Evolutionary conservation across 2,888 invertebrate species (phyloP), one percentile per base, ranked within the genome.

Genomic region (Germaria angustata): DNA sequence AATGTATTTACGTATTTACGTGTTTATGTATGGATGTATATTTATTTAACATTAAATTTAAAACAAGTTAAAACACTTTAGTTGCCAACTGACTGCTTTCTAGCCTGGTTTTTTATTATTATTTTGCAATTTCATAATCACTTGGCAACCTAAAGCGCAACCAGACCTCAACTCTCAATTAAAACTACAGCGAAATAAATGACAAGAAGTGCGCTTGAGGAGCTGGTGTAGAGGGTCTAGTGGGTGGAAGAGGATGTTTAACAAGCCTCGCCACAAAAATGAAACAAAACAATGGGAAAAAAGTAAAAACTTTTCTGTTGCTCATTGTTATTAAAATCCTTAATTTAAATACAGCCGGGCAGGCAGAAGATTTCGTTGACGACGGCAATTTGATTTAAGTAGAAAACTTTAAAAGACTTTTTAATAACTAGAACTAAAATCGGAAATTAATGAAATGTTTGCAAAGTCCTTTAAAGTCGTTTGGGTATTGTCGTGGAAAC

Each of bases 221-320:
- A 11, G 5, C 20, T 13, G 53, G 13, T 3, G 41, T 2, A 9
- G 61, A 0, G 6, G 34, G n/a, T n/a, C n/a, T n/a, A n/a, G n/a
- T n/a, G 2, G 13, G 49, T 4, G 22, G 49, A 22, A 13, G 2
- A n/a, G 17, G 11, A 20, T 28, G 20, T n/a, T n/a, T 51, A 66
- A 36, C 2, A 57, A 44, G 57, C 34, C 69, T 57, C 44, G 44
- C 46, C 17, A 39, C 57, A 57, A 34, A 69, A 69, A 34, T 57
- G 17, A 69, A 69, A 69, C 32, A 69, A 57, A 69, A 69, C 53
- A 69, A 55, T 20, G 28, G n/a, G 7, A n/a, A 53, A 39, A 65
- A 68, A 36, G n/a, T 34, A 36, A 68, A 57, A 57, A 46, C 69
- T 46, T 71, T 57, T 41, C 44, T 34, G 6, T 41, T 41, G 2